Conservation (phyloP, 2,888 invertebrate species). For the Mythimna impura region DNA sequence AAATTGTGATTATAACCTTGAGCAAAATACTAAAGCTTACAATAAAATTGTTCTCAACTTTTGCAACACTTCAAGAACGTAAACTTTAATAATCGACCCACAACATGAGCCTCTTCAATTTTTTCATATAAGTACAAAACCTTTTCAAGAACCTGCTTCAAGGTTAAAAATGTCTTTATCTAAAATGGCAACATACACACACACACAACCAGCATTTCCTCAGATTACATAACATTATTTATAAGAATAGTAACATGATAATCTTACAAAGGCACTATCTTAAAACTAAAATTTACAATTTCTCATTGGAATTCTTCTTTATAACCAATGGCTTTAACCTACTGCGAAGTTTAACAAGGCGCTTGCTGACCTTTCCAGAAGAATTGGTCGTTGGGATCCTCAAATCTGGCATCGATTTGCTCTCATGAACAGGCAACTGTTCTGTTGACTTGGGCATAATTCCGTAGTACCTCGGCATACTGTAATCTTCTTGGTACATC, state of each 20-base stretch:
- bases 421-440: slow-evolving; percentile 80
- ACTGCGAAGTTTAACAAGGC: slow-evolving; percentile 85
- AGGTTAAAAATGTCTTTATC: neutral
- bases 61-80: neutral
- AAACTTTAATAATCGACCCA: neutral
- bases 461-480: slow-evolving; percentile 92
- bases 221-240: neutral
- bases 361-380: slow-evolving; percentile 82
- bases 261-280: slow-evolving; percentile 58
- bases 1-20: slow-evolving; percentile 29
- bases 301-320: slow-evolving; percentile 86
- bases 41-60: neutral
- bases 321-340: slow-evolving; percentile 87
- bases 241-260: slow-evolving; percentile 4
- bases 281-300: slow-evolving; percentile 65
- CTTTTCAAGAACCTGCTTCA: slow-evolving; percentile 20
- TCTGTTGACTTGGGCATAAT: slow-evolving; percentile 78
- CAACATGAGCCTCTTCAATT: neutral
- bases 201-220: neutral
- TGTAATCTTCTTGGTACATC: slow-evolving; percentile 89
- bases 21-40: slow-evolving; percentile 25
- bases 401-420: slow-evolving; percentile 89
- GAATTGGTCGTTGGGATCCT: slow-evolving; percentile 73
- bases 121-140: neutral
- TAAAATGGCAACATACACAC: slow-evolving; percentile 24